Percentiles rank a stretch among this genome's conserved stretches.
Conservation (phyloP, 1,140 invertebrate species). For the Drosophila ironensis region DNA sequence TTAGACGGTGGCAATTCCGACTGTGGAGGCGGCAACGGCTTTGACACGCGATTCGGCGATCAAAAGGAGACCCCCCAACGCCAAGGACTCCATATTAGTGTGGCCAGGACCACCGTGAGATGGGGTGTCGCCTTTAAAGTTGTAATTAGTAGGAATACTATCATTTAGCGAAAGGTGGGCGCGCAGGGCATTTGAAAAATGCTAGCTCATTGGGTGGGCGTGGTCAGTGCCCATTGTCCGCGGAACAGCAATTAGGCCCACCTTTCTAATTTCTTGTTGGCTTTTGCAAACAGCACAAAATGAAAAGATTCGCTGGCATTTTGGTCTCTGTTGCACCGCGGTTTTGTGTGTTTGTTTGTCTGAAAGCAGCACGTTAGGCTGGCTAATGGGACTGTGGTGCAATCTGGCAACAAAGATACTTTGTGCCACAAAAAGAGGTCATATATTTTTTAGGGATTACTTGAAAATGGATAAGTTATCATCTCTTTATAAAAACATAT, state of each 20-base stretch:
- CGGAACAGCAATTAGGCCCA: constrained; percentile 58
- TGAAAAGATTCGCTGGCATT: constrained; percentile 17
- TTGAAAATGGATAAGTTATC: too few relatives aligned
- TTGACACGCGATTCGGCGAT: constrained; percentile 62
- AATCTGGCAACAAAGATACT: not conserved
- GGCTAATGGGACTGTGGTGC: constrained; percentile 6
- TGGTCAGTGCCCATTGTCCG: constrained; percentile 13
- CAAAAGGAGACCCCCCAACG: constrained; percentile 17
- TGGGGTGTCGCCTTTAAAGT: constrained; percentile 34
- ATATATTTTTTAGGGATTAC: too few relatives aligned
- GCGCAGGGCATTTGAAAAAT: constrained; percentile 37
- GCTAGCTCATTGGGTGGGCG: constrained; percentile 62
- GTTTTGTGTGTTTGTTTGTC: constrained; percentile 36
- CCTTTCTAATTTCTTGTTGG: constrained; percentile 31
- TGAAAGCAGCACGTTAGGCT: constrained; percentile 4
- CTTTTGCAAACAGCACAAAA: constrained; percentile 8
- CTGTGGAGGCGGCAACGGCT: constrained; percentile 48
- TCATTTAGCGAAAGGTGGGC: not conserved
- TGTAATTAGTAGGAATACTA: constrained; percentile 60
- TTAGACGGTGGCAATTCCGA: constrained; percentile 30
- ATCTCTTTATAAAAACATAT: too few relatives aligned
- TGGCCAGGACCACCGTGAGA: not conserved
- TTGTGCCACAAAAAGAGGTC: too few relatives aligned
- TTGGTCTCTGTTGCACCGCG: constrained; percentile 14
- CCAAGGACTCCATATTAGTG: constrained; percentile 41